A percentile compares a stretch with the other conserved stretches of the same genome.
phyloP scores from a whole-genome alignment of 2,888 invertebrate species.

The Drosophila austrosaltans region DNA sequence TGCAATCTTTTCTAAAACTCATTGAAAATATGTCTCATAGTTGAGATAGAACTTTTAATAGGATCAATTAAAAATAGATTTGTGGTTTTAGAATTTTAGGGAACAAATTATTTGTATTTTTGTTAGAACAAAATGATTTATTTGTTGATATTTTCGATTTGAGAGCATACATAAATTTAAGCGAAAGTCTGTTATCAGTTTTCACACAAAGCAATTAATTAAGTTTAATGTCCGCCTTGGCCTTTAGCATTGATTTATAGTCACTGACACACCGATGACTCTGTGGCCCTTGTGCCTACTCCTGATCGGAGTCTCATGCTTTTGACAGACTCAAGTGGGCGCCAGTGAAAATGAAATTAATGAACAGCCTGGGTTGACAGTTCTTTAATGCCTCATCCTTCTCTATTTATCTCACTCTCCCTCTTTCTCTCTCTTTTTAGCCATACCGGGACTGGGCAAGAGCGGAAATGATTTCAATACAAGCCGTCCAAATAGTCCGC shows the following conservation, averaged over 20 bases:
- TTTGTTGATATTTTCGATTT: conserved; percentile 32
- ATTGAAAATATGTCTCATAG: background rate
- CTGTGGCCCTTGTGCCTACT: conserved; percentile 19
- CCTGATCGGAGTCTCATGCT: conserved; percentile 40
- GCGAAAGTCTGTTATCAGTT: conserved; percentile 41
- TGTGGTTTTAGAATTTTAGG: background rate
- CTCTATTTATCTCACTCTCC: background rate
- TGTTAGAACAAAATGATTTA: conserved; percentile 33
- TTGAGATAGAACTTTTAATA: background rate
- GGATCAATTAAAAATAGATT: background rate
- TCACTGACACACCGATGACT: conserved; percentile 28
- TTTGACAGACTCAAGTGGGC: conserved; percentile 63
- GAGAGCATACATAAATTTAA: conserved; percentile 29
- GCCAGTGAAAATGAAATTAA: conserved; percentile 29
- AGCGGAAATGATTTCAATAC: conserved; percentile 85
- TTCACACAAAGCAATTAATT: conserved; percentile 63
- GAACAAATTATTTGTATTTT: background rate
- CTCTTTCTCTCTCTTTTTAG: conserved; percentile 54
- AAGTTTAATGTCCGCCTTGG: conserved; percentile 57
- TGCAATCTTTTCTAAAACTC: background rate
- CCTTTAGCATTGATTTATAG: conserved; percentile 72
- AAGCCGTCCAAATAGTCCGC: conserved; percentile 85
- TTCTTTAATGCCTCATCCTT: conserved; percentile 23
- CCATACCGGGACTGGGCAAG: conserved; percentile 86
- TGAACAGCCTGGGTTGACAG: conserved; percentile 30